Evolutionary conservation across 2,113 vertebrate genomes (phyloP).

Genomic region (Phoxinus phoxinus): DNA sequence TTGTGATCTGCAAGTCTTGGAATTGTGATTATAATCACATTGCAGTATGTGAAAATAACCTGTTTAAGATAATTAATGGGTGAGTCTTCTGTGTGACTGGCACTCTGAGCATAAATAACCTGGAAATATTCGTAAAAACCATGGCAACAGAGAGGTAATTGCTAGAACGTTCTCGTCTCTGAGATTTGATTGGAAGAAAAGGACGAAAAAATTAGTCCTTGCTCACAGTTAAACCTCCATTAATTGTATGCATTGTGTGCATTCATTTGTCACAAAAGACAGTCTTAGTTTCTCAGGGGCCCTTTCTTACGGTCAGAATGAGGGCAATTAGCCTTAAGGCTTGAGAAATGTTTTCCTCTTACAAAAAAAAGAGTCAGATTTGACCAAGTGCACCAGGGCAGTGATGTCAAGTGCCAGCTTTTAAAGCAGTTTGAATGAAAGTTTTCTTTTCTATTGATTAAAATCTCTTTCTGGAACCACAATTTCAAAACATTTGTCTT

Average conservation of each 20-base stretch:
- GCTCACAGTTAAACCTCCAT: slow-evolving; percentile 60
- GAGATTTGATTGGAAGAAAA: slow-evolving; percentile 60
- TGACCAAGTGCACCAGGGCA: slow-evolving; percentile 50
- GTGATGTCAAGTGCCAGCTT: slow-evolving; percentile 44
- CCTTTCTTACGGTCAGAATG: slow-evolving; percentile 55
- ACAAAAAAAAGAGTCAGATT: slow-evolving; percentile 39
- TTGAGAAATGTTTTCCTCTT: slow-evolving; percentile 50
- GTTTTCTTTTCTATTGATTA: slow-evolving; percentile 6
- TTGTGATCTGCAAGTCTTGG: slow-evolving; percentile 42
- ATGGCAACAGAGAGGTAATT: slow-evolving; percentile 74
- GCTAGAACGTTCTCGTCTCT: slow-evolving; percentile 68
- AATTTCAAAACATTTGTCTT: neutral
- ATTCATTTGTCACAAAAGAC: slow-evolving; percentile 65
- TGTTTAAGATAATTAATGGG: slow-evolving; percentile 74
- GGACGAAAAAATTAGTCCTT: slow-evolving; percentile 59
- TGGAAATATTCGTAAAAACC: slow-evolving; percentile 78
- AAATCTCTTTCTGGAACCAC: slow-evolving; percentile 23
- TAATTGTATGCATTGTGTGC: slow-evolving; percentile 65
- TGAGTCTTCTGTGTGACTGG: slow-evolving; percentile 71
- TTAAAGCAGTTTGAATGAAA: slow-evolving; percentile 37
- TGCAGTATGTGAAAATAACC: slow-evolving; percentile 65
- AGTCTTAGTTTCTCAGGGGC: slow-evolving; percentile 35
- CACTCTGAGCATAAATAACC: slow-evolving; percentile 77
- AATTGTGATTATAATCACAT: slow-evolving; percentile 67
- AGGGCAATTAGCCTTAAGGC: slow-evolving; percentile 59